A percentile compares a stretch with the other conserved stretches of the same genome.
phyloP scores from a whole-genome alignment of 2,888 invertebrate species.

The Drosophila robusta region DNA sequence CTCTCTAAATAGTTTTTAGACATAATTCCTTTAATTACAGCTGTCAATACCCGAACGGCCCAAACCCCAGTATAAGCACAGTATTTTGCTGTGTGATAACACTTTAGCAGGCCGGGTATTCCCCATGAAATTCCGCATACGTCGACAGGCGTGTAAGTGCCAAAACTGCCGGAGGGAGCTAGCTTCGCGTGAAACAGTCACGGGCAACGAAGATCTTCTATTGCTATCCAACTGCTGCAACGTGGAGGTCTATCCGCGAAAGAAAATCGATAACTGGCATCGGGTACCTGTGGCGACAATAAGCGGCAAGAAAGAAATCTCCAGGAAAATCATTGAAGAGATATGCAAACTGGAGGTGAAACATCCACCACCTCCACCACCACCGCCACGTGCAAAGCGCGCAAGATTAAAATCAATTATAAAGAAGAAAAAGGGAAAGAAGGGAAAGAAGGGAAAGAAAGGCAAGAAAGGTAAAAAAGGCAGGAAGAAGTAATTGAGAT shows the following conservation, averaged over 20 bases:
- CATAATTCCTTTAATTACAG: not conserved
- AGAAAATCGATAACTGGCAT: slow-evolving; percentile 53
- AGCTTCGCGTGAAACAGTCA: slow-evolving; percentile 36
- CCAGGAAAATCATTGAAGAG: slow-evolving; percentile 30
- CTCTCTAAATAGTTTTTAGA: not conserved
- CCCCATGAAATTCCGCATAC: slow-evolving; percentile 52
- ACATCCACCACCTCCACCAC: not conserved
- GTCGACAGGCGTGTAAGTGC: slow-evolving; percentile 28
- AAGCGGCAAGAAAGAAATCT: slow-evolving; percentile 28
- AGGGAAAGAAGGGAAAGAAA: slow-evolving; percentile 2
- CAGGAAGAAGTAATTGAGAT: slow-evolving; percentile 5
- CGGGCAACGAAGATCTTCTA: slow-evolving; percentile 40
- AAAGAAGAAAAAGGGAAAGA: slow-evolving; percentile 11
- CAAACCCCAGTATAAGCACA: slow-evolving; percentile 39
- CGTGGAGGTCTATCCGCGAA: slow-evolving; percentile 41
- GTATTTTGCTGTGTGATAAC: slow-evolving; percentile 26
- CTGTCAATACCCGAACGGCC: not conserved
- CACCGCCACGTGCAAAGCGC: not conserved
- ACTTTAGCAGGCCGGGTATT: slow-evolving; percentile 53
- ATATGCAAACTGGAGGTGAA: not conserved
- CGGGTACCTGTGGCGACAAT: slow-evolving; percentile 48
- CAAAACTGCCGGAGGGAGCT: slow-evolving; percentile 32
- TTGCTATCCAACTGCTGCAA: slow-evolving; percentile 56
- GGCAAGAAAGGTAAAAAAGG: not conserved
- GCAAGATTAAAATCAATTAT: not conserved